These are phyloP conservation scores for Zaprionus ornatus DNA, from an alignment of 1,140 invertebrate species.

Conservation along the genomic window DNA sequence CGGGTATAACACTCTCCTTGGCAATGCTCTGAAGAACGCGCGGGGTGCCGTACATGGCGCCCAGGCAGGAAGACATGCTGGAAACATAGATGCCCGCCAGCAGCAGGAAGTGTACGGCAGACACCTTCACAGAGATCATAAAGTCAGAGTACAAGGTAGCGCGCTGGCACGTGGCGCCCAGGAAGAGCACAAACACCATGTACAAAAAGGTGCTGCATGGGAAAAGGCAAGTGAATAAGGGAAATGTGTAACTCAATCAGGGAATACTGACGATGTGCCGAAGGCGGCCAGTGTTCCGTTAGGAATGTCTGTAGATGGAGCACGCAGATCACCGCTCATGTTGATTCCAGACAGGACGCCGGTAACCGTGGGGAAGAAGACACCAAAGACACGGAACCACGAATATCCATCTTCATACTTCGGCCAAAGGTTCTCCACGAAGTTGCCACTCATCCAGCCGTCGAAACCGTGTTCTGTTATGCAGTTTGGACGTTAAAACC, in stretches of 20 bases:
- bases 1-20: slow-evolving; percentile 97
- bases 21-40: slow-evolving; percentile 97
- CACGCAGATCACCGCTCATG: slow-evolving; percentile 97
- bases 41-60: slow-evolving; percentile 97
- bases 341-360: slow-evolving; percentile 98
- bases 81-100: slow-evolving; percentile 97
- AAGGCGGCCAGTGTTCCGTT: slow-evolving; percentile 96
- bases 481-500: background rate
- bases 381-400: slow-evolving; percentile 96
- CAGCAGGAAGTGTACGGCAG: slow-evolving; percentile 91
- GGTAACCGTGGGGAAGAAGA: slow-evolving; percentile 97
- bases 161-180: slow-evolving; percentile 94
- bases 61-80: slow-evolving; percentile 96
- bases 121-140: slow-evolving; percentile 95
- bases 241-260: background rate
- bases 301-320: slow-evolving; percentile 96
- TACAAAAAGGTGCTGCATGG: slow-evolving; percentile 93
- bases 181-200: slow-evolving; percentile 93
- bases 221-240: slow-evolving; percentile 34
- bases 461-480: slow-evolving; percentile 90
- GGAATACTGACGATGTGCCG: slow-evolving; percentile 88
- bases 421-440: slow-evolving; percentile 93
- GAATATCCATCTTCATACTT: slow-evolving; percentile 91
- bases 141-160: slow-evolving; percentile 90
- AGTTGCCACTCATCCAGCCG: slow-evolving; percentile 92